phyloP scores from a whole-genome alignment of 2,888 invertebrate species.

The Diadegma fenestrale region DNA sequence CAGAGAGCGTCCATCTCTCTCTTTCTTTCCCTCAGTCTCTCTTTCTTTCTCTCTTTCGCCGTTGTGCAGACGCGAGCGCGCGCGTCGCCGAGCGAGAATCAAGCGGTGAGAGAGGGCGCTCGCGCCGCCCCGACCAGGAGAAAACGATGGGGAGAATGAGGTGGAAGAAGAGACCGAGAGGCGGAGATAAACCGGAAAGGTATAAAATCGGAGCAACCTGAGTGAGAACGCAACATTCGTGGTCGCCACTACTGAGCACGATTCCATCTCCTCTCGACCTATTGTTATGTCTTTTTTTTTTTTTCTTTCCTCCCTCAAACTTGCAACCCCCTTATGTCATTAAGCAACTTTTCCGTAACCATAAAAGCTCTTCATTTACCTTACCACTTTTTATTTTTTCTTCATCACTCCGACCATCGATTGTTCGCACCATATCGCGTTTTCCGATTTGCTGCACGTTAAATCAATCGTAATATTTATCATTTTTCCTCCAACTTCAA shows the following conservation, averaged over 20 bases:
- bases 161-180: conserved; percentile 69
- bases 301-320: conserved; percentile 1
- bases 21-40: conserved; percentile 41
- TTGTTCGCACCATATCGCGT: not conserved
- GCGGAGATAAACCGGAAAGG: conserved; percentile 47
- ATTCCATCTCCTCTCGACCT: conserved; percentile 4
- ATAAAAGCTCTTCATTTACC: not conserved
- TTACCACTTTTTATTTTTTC: not conserved
- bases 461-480: not conserved
- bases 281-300: conserved; percentile 20
- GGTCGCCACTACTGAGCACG: conserved; percentile 8
- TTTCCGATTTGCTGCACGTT: not conserved
- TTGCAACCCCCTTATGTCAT: conserved; percentile 8
- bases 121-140: conserved; percentile 57
- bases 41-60: conserved; percentile 58
- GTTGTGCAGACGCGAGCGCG: conserved; percentile 72
- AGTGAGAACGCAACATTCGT: conserved; percentile 30
- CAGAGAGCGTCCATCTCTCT: conserved; percentile 40
- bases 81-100: conserved; percentile 75
- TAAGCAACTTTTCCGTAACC: conserved; percentile 4
- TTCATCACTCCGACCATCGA: not conserved
- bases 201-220: conserved; percentile 16
- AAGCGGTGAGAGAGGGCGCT: conserved; percentile 85
- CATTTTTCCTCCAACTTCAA: not conserved
- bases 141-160: conserved; percentile 54